phyloP scores from a whole-genome alignment of 53 echinoderm and acorn worm species.

The Glandiceps talaboti region DNA sequence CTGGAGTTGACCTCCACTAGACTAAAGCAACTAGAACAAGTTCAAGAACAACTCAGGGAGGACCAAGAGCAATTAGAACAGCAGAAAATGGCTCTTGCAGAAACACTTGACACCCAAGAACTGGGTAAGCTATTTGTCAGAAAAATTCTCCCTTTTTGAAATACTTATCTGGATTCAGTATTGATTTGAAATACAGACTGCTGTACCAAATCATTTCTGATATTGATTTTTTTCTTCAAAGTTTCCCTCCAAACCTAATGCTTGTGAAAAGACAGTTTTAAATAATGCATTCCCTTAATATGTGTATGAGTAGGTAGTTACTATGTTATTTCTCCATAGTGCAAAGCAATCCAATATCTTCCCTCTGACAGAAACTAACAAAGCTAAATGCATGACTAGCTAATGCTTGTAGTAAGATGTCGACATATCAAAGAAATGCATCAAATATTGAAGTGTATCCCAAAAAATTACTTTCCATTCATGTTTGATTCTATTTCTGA shows the following conservation, averaged over 20 bases:
- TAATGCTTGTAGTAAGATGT: no score
- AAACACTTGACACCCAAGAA: conserved; percentile 51
- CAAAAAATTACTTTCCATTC: no score
- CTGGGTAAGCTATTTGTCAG: conserved; percentile 26
- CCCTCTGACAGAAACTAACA: no score
- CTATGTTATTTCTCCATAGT: no score
- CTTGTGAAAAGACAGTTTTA: no score
- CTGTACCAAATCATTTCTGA: neutral
- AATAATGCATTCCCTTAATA: no score
- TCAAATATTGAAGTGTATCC: no score
- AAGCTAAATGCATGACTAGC: no score
- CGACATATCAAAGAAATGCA: no score
- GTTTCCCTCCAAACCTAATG: neutral
- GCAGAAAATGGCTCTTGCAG: conserved; percentile 49
- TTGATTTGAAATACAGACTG: neutral
- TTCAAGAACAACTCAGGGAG: conserved; percentile 40
- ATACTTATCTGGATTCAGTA: neutral
- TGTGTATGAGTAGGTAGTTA: no score
- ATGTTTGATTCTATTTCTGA: no score
- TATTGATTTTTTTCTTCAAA: neutral
- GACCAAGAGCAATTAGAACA: conserved; percentile 66
- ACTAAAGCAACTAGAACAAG: conserved; percentile 22
- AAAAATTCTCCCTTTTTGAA: neutral
- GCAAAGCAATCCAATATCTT: no score
- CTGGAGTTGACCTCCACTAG: conserved; percentile 33